Evolutionary conservation across 2,888 invertebrate genomes (phyloP), one percentile per base, ranked within the genome.

Genomic region (Melipona bicolor): DNA sequence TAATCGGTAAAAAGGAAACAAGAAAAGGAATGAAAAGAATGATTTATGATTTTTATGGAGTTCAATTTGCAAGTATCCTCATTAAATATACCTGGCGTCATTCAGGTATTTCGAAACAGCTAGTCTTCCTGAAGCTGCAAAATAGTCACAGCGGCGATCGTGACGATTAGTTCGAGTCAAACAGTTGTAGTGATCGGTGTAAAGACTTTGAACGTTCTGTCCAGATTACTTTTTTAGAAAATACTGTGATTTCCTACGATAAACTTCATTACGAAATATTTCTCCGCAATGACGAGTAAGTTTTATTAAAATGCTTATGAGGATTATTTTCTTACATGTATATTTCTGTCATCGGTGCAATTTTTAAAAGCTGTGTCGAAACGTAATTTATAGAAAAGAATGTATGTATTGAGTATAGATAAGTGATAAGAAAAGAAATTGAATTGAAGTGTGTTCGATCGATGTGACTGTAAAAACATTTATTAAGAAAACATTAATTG

Each of bases 281-380:
- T 73, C 36, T 11, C 27, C n/a, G 75, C 24, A 43, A 86, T 85
- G 85, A 68, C 27, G 73, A 85, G 85, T 86, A 86, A 86, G 85
- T 85, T 79, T 27, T 15, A 9, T 5, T 21, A 36, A 49, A 64
- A 68, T 73, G 68, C 9, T 49, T 64, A 17, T 32, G 19, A 17
- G 32, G 0, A 54, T 21, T 65, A 59, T 49, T 62, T 24, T 36
- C 19, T 43, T n/a, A 15, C 17, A 15, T 5, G 49, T 54, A 15
- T 21, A 24, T 13, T 52, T 52, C 21, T 56, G 21, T 61, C 17
- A 54, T 50, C 27, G n/a, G 59, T 59, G 59, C n/a, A 61, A 1
- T 36, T 62, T 49, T 65, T 43, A 4, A 0, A 74, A 9, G 54
- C 43, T 43, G 52, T 52, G 3, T 15, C 4, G 36, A 50, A 27